Evolutionary conservation across 1,140 invertebrate genomes (phyloP).

Genomic region (Trinorchestia longiramus): DNA sequence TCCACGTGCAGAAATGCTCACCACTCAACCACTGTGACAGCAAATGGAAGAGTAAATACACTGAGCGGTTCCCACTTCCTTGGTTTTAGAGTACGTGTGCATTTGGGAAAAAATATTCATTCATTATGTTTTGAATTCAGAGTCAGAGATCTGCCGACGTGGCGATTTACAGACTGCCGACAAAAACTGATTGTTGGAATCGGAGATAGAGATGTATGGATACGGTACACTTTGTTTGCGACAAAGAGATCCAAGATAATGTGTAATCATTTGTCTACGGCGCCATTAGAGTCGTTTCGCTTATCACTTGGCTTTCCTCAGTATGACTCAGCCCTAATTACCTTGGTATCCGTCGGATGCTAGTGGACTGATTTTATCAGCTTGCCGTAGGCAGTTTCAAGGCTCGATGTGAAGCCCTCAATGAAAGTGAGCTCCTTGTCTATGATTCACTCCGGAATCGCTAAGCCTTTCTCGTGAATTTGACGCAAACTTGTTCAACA

Average conservation of each 20-base stretch:
- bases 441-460: neutral
- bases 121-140: too few species aligned
- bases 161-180: too few species aligned
- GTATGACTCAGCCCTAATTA: neutral
- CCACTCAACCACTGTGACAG: too few species aligned
- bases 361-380: neutral
- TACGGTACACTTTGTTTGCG: neutral
- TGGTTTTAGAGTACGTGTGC: too few species aligned
- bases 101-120: too few species aligned
- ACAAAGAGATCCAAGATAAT: neutral
- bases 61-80: too few species aligned
- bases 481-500: neutral
- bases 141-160: too few species aligned
- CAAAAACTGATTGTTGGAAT: neutral
- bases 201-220: neutral
- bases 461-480: neutral
- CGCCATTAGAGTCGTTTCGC: neutral
- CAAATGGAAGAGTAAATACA: too few species aligned
- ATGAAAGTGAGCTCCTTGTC: neutral
- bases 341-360: neutral
- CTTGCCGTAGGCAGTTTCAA: neutral
- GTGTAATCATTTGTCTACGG: neutral
- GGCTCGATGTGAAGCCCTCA: neutral
- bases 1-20: too few species aligned
- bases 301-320: neutral